Percentiles rank a stretch among this genome's conserved stretches.
phyloP scores from a whole-genome alignment of 1,140 invertebrate species.

The Delia radicum region DNA sequence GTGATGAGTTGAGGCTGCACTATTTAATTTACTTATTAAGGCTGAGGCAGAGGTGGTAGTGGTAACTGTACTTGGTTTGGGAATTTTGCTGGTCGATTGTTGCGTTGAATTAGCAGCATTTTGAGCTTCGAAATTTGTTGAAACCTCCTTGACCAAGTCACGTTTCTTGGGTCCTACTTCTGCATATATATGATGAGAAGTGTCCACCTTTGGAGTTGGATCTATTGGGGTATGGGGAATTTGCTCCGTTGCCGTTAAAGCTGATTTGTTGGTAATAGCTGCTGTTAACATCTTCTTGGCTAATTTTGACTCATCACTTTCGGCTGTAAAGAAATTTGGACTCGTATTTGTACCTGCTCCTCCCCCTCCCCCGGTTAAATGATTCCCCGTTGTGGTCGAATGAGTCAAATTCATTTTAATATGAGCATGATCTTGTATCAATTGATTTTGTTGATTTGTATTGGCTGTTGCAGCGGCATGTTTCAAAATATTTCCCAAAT shows the following conservation, averaged over 20 bases:
- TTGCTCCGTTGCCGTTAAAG: background rate
- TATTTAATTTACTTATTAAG: slow-evolving; percentile 41
- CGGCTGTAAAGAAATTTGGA: slow-evolving; percentile 36
- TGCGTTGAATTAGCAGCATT: slow-evolving; percentile 33
- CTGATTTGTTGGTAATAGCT: slow-evolving; percentile 38
- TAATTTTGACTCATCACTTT: slow-evolving; percentile 53
- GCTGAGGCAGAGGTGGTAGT: slow-evolving; percentile 36
- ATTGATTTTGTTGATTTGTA: slow-evolving; percentile 51
- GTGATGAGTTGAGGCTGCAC: slow-evolving; percentile 21
- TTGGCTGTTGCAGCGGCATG: slow-evolving; percentile 47
- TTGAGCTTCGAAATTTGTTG: slow-evolving; percentile 36
- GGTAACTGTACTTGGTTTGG: slow-evolving; percentile 48
- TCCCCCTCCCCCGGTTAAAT: too few relatives aligned
- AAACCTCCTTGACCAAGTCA: slow-evolving; percentile 31
- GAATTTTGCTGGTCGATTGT: slow-evolving; percentile 46
- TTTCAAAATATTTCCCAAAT: slow-evolving; percentile 43
- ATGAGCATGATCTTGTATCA: slow-evolving; percentile 50
- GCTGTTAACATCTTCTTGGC: slow-evolving; percentile 46
- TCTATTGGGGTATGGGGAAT: background rate
- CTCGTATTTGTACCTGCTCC: background rate
- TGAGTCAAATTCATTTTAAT: slow-evolving; percentile 38
- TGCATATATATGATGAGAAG: slow-evolving; percentile 50
- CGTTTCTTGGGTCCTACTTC: slow-evolving; percentile 51
- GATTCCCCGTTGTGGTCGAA: background rate
- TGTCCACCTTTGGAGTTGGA: slow-evolving; percentile 42